Evolutionary conservation across 1,140 invertebrate species (phyloP), one percentile per base, ranked within the genome.

Genomic region (Carcinoscorpius rotundicauda): DNA sequence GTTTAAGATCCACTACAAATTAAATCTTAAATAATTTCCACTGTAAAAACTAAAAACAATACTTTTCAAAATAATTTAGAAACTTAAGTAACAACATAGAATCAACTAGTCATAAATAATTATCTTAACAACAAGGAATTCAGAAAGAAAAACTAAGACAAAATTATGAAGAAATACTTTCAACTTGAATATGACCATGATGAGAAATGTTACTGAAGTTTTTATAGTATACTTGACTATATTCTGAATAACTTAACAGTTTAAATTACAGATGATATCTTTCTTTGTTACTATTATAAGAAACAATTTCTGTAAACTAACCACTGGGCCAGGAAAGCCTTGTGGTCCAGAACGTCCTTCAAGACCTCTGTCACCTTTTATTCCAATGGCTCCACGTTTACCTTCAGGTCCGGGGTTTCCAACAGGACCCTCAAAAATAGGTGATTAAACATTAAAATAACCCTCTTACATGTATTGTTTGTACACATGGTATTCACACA

Each of bases 351-450:
- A 79, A n/a, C 81, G 75, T 6, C 88, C 88, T 29, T 86, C 82
- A 58, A 81, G 77, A 59, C 88, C 88, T 50, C 84, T 81, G 70
- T 89, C 87, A 52, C 88, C 88, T 60, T 29, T 48, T 48, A 8
- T 11, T 49, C 71, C 71, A 10, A 60, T 64, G 49, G 66, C 61
- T 51, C 69, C 69, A 9, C 56, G 11, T 60, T 66, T 65, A 3
- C 71, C 71, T 51, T 64, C 59, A 6, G 66, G 64, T 58, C 71
- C 71, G 10, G 63, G 62, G 5, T 65, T 61, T 49, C 71, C 71
- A 3, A 62, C 65, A 62, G 63, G 69, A 49, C 72, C 72, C 66
- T 70, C 51, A 6, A 61, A 62, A 49, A 4, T 51, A 49, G 6
- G 50, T 62, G 29, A 11, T 10, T 61, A 61, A 53, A 49, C 59